phyloP scores from a whole-genome alignment of 64 coral and sea anemone genomes.

The Catalaphyllia jardinei region DNA sequence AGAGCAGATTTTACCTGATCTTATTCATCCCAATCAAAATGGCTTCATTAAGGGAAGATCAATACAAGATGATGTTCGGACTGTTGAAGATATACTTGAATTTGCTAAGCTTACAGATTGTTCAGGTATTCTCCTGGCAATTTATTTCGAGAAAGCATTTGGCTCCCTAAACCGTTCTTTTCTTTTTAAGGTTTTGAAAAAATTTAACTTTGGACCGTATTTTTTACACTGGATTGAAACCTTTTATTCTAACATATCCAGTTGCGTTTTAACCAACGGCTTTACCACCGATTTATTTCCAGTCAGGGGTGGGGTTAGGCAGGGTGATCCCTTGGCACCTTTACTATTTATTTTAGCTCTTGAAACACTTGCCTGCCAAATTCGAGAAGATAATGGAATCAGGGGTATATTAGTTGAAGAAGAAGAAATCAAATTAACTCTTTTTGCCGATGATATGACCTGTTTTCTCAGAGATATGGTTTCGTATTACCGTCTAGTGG shows the following conservation, averaged over 20 bases:
- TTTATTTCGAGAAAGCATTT: too few species aligned
- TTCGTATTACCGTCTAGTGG: not conserved
- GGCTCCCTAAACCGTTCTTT: too few species aligned
- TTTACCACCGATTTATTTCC: constrained; percentile 18
- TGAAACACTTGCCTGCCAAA: not conserved
- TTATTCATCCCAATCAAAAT: too few species aligned
- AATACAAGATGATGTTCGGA: too few species aligned
- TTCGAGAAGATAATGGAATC: constrained; percentile 30
- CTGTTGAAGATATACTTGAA: too few species aligned
- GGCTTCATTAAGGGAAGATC: too few species aligned
- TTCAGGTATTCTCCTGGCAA: too few species aligned
- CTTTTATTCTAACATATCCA: constrained; percentile 25
- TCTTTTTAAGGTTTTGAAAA: constrained; percentile 23
- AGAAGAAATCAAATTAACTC: constrained; percentile 45
- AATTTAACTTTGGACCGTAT: constrained; percentile 35
- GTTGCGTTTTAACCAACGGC: constrained; percentile 49
- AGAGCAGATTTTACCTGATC: too few species aligned
- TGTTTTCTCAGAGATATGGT: not conserved
- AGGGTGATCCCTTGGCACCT: constrained; percentile 43
- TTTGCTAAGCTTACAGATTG: too few species aligned
- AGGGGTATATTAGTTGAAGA: constrained; percentile 7
- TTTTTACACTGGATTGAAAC: constrained; percentile 39
- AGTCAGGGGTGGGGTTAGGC: constrained; percentile 5
- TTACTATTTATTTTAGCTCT: constrained; percentile 32
- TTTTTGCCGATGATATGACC: constrained; percentile 6